A percentile compares a stretch with the other conserved stretches of the same genome.
Evolutionary conservation across 2,888 invertebrate species (phyloP).

Genomic region (Drosophila antonietae): DNA sequence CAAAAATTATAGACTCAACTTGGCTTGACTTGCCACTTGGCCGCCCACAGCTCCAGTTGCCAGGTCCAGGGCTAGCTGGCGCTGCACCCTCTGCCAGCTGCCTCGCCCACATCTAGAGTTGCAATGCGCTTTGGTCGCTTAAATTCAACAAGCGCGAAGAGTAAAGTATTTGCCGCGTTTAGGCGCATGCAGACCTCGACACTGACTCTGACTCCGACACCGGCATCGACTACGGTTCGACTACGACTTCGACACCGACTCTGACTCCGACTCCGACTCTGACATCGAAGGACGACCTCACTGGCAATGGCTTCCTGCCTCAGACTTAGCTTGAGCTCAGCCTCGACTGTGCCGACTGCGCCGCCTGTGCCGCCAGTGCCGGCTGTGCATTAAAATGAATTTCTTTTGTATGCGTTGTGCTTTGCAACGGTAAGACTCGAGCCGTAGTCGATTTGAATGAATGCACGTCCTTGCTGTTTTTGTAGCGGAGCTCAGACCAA

Average conservation of each 20-base stretch:
- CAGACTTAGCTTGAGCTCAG: conserved; percentile 9
- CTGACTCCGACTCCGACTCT: background rate
- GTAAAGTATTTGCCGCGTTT: conserved; percentile 68
- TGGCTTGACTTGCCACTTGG: conserved; percentile 63
- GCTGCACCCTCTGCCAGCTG: background rate
- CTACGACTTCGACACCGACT: background rate
- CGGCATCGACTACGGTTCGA: background rate
- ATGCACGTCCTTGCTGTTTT: conserved; percentile 69
- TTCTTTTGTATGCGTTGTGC: conserved; percentile 67
- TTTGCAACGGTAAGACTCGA: conserved; percentile 35
- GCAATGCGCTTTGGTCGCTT: conserved; percentile 70
- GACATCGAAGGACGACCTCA: conserved; percentile 9
- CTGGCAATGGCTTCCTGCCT: conserved; percentile 67
- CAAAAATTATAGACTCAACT: conserved; percentile 78
- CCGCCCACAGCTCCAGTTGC: conserved; percentile 52
- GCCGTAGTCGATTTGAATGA: conserved; percentile 74
- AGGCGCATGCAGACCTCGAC: conserved; percentile 69
- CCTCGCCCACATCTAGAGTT: background rate
- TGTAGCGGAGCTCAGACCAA: conserved; percentile 41
- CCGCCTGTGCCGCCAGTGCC: conserved; percentile 18
- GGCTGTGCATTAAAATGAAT: conserved; percentile 74
- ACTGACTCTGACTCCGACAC: conserved; percentile 10
- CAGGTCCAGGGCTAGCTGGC: background rate
- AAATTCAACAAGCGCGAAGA: conserved; percentile 57
- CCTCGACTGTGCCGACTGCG: background rate